Conservation (phyloP, 2,113 vertebrate genomes). For the Antechinus flavipes region DNA sequence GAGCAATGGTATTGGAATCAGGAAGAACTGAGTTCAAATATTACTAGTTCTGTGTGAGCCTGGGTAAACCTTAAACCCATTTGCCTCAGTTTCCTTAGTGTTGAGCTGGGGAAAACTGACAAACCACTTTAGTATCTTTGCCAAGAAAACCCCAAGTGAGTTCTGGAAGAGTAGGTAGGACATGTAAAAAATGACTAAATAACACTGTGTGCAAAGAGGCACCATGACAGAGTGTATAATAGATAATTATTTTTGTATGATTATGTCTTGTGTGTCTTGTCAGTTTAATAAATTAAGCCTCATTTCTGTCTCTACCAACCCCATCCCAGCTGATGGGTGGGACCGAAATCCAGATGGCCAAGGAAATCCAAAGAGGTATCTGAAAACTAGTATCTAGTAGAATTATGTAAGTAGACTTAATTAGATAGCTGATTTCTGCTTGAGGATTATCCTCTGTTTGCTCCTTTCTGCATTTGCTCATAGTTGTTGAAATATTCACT, state of each 20-base stretch:
- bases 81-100: not conserved
- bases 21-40: not conserved
- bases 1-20: not conserved
- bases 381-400: not conserved
- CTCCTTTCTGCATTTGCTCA: not conserved
- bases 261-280: not conserved
- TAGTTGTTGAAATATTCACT: not conserved
- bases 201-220: not conserved
- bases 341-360: not conserved
- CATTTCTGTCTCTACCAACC: not conserved
- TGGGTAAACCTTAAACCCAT: not conserved
- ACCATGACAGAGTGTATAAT: not conserved
- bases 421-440: not conserved
- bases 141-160: not conserved
- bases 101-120: not conserved
- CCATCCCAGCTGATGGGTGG: not conserved
- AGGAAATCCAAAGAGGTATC: not conserved
- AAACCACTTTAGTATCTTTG: not conserved
- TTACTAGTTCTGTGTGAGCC: too few species aligned
- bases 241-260: not conserved
- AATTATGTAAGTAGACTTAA: not conserved
- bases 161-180: not conserved
- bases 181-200: too few species aligned
- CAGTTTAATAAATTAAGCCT: not conserved
- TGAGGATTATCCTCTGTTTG: not conserved